These are phyloP conservation scores for Ophion obscuratus DNA, from an alignment of 2,888 invertebrate genomes.

Conservation along the genomic window DNA sequence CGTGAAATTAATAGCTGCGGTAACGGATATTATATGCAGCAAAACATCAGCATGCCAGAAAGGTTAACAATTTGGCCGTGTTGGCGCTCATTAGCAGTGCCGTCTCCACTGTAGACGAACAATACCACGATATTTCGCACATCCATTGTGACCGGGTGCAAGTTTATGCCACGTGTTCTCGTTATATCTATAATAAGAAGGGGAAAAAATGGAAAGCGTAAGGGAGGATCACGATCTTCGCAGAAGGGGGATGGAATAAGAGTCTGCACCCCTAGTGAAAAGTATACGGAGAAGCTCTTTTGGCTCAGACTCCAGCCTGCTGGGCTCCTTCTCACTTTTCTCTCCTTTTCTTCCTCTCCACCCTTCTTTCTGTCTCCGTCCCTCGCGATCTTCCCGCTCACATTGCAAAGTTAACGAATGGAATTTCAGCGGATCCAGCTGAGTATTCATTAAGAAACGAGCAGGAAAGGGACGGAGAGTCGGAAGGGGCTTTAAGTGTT, in stretches of 20 bases:
- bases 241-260: slow-evolving; percentile 13
- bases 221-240: slow-evolving; percentile 14
- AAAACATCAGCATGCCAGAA: slow-evolving; percentile 28
- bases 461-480: slow-evolving; percentile 30
- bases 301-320: slow-evolving; percentile 53
- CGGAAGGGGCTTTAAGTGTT: slow-evolving; percentile 43
- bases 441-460: slow-evolving; percentile 65
- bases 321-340: slow-evolving; percentile 22
- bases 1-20: slow-evolving; percentile 44
- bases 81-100: slow-evolving; percentile 57
- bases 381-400: slow-evolving; percentile 30
- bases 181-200: slow-evolving; percentile 46
- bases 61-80: slow-evolving; percentile 49
- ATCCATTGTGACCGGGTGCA: slow-evolving; percentile 19
- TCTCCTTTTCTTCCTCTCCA: neutral
- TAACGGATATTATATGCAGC: slow-evolving; percentile 51
- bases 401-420: slow-evolving; percentile 63
- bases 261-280: slow-evolving; percentile 36
- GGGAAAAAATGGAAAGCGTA: neutral
- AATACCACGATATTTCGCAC: slow-evolving; percentile 42
- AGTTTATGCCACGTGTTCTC: slow-evolving; percentile 42
- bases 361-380: neutral
- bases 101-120: slow-evolving; percentile 21
- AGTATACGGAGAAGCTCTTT: slow-evolving; percentile 46
- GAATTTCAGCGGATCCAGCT: slow-evolving; percentile 62